A percentile compares a stretch with the other conserved stretches of the same genome.
These are phyloP conservation scores for Hylyphantes graminicola DNA, from an alignment of 1,140 invertebrate species.

Conservation along the genomic window DNA sequence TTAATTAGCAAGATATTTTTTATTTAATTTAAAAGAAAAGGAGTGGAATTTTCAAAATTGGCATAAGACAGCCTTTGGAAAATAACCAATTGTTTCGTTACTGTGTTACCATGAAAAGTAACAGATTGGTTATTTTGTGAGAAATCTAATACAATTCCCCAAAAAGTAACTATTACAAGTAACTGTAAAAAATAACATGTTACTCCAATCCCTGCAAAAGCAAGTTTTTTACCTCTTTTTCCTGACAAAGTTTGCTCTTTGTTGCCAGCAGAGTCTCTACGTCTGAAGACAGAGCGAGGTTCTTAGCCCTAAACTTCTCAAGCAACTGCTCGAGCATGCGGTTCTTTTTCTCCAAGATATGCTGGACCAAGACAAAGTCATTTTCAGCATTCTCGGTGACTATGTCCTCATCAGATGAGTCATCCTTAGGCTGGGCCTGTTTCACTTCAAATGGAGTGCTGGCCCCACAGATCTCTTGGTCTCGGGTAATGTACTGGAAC, in stretches of 20 bases:
- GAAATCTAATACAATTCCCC: neutral
- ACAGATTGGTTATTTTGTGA: neutral
- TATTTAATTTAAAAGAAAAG: too few species aligned
- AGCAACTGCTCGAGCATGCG: neutral
- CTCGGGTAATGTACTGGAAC: slow-evolving; percentile 35
- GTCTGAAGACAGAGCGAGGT: neutral
- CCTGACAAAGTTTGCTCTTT: neutral
- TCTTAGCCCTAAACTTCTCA: neutral
- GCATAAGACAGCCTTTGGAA: too few species aligned
- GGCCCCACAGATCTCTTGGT: slow-evolving; percentile 50
- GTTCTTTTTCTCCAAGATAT: neutral
- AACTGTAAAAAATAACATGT: neutral
- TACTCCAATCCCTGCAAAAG: neutral
- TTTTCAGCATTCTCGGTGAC: slow-evolving; percentile 18
- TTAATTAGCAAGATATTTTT: too few species aligned
- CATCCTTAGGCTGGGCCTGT: neutral
- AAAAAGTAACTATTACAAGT: neutral
- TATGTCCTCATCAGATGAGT: neutral
- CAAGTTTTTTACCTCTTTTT: neutral
- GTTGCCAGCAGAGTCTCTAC: neutral
- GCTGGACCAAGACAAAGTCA: slow-evolving; percentile 33
- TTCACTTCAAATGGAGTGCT: slow-evolving; percentile 37
- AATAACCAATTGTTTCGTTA: too few species aligned
- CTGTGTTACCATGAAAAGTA: neutral
- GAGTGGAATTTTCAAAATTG: too few species aligned